phyloP scores from a whole-genome alignment of 2,797 vertebrate genomes.

The Hyperoplus immaculatus region DNA sequence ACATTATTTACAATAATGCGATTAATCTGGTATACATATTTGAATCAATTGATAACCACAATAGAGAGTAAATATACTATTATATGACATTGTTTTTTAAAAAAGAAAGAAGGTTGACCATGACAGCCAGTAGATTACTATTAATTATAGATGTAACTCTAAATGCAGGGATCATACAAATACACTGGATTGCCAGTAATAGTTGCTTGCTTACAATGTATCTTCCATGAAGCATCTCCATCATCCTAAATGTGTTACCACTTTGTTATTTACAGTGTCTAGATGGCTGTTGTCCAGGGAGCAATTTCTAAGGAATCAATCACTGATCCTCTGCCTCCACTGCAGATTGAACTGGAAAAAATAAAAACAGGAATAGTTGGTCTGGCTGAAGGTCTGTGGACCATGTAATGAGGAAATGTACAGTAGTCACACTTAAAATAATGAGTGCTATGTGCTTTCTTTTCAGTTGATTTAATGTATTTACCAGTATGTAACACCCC shows the following conservation, averaged over 20 bases:
- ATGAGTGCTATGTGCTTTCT: not conserved
- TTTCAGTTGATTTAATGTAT: not conserved
- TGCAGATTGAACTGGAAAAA: constrained; percentile 22
- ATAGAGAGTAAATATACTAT: too few species aligned
- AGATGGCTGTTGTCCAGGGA: constrained; percentile 20
- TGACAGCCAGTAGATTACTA: not conserved
- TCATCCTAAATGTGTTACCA: not conserved
- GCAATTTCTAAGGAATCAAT: constrained; percentile 22
- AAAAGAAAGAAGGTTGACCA: not conserved
- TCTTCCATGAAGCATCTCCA: not conserved
- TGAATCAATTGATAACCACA: too few species aligned
- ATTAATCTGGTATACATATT: too few species aligned
- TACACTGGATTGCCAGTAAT: not conserved
- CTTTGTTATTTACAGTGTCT: constrained; percentile 6
- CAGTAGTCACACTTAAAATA: constrained; percentile 3
- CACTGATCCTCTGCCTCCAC: constrained; percentile 13
- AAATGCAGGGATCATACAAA: not conserved
- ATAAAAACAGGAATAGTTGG: not conserved
- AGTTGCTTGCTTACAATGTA: not conserved
- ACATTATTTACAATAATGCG: too few species aligned
- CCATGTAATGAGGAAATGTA: constrained; percentile 27
- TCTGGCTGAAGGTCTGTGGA: not conserved
- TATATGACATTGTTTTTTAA: not conserved
- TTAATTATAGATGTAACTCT: constrained; percentile 2
- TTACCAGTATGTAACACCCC: not conserved